Conservation (phyloP, 2,797 vertebrate genomes). For the Onychomys leucogaster region DNA sequence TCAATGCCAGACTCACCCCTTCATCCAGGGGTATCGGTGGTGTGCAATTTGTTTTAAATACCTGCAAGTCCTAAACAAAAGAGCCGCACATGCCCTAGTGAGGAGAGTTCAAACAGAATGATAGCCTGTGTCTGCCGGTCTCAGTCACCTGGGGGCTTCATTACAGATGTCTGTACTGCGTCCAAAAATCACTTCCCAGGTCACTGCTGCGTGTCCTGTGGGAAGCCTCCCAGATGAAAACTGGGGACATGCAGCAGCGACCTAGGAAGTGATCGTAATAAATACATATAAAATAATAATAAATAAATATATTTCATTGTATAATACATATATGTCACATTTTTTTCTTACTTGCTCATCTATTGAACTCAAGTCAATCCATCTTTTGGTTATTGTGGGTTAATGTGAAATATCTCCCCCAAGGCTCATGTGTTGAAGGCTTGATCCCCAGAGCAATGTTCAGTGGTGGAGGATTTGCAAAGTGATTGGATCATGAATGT, state of each 20-base stretch:
- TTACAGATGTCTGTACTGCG: not conserved
- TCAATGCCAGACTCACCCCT: not conserved
- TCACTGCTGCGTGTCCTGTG: not conserved
- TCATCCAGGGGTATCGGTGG: not conserved
- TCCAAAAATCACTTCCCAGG: not conserved
- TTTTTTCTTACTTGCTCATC: not conserved
- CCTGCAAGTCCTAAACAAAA: not conserved
- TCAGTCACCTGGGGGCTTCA: not conserved
- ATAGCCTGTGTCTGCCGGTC: not conserved
- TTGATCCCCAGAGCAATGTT: not conserved
- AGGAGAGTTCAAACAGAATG: slow-evolving; percentile 5
- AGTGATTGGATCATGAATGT: not conserved
- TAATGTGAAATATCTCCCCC: not conserved
- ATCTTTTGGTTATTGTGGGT: not conserved
- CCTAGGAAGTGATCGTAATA: too few species aligned
- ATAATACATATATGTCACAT: not conserved
- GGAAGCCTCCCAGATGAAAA: not conserved
- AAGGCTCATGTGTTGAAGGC: not conserved
- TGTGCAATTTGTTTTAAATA: not conserved
- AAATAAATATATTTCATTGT: not conserved
- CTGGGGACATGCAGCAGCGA: not conserved
- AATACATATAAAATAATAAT: not conserved
- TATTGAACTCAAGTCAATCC: not conserved
- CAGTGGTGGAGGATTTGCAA: not conserved
- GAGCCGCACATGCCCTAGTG: not conserved